Evolutionary conservation across 2,113 vertebrate genomes (phyloP).

Genomic region (Cryptotis parvus): DNA sequence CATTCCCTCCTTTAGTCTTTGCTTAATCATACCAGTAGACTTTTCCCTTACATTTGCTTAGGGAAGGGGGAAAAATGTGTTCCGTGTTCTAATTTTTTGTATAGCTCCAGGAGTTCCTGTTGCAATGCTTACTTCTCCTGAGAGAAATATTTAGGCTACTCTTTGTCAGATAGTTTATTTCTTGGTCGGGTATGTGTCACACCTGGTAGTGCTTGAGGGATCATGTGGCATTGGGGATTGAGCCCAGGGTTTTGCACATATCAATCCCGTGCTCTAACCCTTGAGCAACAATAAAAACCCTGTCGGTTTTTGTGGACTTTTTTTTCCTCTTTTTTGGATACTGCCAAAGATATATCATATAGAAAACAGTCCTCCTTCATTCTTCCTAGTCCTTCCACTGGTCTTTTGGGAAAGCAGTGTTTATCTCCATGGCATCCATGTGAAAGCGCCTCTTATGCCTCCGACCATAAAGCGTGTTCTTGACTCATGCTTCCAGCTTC

Average conservation of each 20-base stretch:
- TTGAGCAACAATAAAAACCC: too few relatives aligned
- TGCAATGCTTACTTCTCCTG: background rate
- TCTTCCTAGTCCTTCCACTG: background rate
- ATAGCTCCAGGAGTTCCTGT: background rate
- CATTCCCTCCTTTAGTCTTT: background rate
- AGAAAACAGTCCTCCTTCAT: background rate
- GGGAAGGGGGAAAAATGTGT: background rate
- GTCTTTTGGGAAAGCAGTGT: background rate
- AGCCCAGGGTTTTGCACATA: too few relatives aligned
- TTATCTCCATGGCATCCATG: background rate
- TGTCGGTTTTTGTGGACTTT: background rate
- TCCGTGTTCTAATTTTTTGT: slow-evolving; percentile 13
- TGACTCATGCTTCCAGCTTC: background rate
- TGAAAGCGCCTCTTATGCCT: background rate
- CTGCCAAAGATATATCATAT: background rate
- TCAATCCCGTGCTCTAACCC: too few relatives aligned
- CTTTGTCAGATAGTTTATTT: background rate
- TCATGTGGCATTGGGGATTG: too few relatives aligned
- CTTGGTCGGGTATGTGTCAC: too few relatives aligned
- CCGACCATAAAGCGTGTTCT: background rate
- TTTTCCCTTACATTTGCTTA: slow-evolving; percentile 14
- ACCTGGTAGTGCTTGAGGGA: too few relatives aligned
- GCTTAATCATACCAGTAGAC: background rate
- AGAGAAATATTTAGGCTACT: slow-evolving; percentile 4
- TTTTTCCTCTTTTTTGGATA: background rate